phyloP scores from a whole-genome alignment of 30 jellyfish, hydroid and myxozoan species.

The Catostylus mosaicus region DNA sequence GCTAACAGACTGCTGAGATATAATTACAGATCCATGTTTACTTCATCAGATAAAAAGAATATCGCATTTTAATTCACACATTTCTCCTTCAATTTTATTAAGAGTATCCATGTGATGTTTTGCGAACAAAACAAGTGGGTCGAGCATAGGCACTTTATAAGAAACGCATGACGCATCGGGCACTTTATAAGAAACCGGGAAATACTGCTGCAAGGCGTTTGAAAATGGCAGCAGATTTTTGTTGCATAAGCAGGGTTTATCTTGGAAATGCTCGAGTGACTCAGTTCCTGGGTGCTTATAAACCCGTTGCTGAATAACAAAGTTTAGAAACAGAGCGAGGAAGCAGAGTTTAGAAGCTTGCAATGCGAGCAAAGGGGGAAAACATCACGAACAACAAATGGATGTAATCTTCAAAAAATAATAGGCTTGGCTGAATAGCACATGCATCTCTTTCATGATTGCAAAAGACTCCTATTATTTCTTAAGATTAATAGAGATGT shows the following conservation, averaged over 20 bases:
- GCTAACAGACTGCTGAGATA: slow-evolving; percentile 1
- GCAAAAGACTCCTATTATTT: neutral
- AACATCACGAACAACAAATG: neutral
- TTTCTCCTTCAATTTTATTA: slow-evolving; percentile 2
- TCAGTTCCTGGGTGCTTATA: neutral
- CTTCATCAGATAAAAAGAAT: slow-evolving; percentile 4
- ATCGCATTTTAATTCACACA: neutral
- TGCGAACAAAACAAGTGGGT: too few species aligned
- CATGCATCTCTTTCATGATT: neutral
- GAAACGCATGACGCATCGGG: neutral
- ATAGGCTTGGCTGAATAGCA: neutral
- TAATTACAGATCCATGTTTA: neutral
- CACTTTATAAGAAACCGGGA: neutral
- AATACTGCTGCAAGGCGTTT: neutral
- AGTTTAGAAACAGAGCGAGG: too few species aligned
- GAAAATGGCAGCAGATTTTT: neutral
- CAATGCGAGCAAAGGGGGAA: too few species aligned
- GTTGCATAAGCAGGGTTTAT: neutral
- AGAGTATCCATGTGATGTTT: neutral
- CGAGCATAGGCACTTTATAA: too few species aligned
- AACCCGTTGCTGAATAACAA: too few species aligned
- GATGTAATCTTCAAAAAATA: neutral
- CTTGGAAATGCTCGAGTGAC: neutral
- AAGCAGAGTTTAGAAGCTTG: too few species aligned
- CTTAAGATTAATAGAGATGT: neutral